A percentile compares a stretch with the other conserved stretches of the same genome.
These are phyloP conservation scores for Mya arenaria DNA, from an alignment of 1,140 invertebrate genomes.

Conservation along the genomic window DNA sequence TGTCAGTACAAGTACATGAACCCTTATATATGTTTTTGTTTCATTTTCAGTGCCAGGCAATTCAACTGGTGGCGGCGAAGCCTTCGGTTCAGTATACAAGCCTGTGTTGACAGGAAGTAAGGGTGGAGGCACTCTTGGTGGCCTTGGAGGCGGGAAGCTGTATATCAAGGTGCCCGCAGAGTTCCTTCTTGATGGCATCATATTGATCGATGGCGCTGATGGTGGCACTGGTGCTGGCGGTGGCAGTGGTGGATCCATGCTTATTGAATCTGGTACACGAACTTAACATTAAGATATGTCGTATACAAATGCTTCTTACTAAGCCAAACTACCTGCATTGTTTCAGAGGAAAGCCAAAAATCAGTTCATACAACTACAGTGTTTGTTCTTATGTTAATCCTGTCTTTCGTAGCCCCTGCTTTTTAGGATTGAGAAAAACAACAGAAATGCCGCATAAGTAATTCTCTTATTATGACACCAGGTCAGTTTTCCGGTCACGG, in stretches of 20 bases:
- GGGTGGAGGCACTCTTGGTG: constrained; percentile 52
- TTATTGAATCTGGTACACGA: constrained; percentile 65
- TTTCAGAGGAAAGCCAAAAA: no score
- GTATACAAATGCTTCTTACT: no score
- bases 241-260: constrained; percentile 68
- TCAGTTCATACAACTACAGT: no score
- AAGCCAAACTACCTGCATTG: no score
- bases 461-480: not conserved
- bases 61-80: constrained; percentile 29
- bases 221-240: constrained; percentile 61
- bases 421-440: not conserved
- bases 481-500: constrained; percentile 72
- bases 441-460: not conserved
- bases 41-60: constrained; percentile 8
- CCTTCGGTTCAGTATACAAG: constrained; percentile 65
- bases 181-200: constrained; percentile 63
- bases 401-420: not conserved
- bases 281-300: no score
- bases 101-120: constrained; percentile 38
- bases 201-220: constrained; percentile 60
- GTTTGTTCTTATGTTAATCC: no score
- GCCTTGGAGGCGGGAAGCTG: constrained; percentile 61
- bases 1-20: no score
- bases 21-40: not conserved
- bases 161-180: constrained; percentile 58